phyloP scores from a whole-genome alignment of 2,797 vertebrate genomes.

The Sphenodon punctatus region DNA sequence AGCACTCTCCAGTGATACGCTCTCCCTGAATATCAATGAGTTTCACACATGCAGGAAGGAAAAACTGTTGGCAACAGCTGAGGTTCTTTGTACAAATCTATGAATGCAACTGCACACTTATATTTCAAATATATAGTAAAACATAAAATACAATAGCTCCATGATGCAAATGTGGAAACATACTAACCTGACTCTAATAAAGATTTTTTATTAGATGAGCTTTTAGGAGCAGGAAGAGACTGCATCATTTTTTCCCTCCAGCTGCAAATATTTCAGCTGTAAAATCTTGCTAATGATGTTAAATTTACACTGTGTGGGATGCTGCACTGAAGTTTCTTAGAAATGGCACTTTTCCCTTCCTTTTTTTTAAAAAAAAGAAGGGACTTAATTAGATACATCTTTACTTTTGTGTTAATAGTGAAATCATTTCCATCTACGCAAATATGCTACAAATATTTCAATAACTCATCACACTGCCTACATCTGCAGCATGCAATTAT shows the following conservation, averaged over 20 bases:
- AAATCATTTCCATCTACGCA: not conserved
- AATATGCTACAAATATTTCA: constrained; percentile 8
- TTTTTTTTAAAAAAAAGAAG: constrained; percentile 8
- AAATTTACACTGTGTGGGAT: not conserved
- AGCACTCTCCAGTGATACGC: not conserved
- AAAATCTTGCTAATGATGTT: not conserved
- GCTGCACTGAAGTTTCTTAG: not conserved
- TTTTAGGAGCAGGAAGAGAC: not conserved
- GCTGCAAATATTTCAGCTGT: not conserved
- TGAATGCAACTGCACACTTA: not conserved
- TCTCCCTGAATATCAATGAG: not conserved
- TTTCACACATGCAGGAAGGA: not conserved
- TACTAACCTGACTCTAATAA: not conserved
- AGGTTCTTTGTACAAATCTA: not conserved
- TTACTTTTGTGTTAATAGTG: constrained; percentile 3
- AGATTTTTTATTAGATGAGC: not conserved
- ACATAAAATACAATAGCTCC: not conserved
- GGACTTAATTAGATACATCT: not conserved
- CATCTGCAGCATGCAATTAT: constrained; percentile 5
- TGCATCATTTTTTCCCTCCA: not conserved
- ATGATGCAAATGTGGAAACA: not conserved
- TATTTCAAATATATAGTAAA: not conserved
- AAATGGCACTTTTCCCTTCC: not conserved
- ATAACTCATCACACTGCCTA: not conserved
- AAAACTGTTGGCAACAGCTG: not conserved